Conservation (phyloP, 2,797 vertebrate species). For the Benthosema pterotum region DNA sequence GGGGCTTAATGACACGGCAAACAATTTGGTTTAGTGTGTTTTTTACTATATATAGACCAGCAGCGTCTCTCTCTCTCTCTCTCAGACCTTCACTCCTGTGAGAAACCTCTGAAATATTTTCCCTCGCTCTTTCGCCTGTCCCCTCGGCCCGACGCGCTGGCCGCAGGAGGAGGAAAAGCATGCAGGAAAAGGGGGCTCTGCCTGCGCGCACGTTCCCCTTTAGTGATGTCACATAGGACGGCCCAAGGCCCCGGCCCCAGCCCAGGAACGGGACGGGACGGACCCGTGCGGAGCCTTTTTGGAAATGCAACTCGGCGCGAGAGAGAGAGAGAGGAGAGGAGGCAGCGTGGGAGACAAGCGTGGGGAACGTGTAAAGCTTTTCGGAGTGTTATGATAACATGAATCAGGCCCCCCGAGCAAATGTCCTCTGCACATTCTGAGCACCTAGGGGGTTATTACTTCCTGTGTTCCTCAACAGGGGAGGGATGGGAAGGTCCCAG, state of each 20-base stretch:
- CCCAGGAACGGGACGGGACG: too few relatives aligned
- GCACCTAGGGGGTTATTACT: slow-evolving; percentile 78
- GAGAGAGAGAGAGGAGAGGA: slow-evolving; percentile 22
- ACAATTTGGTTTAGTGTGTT: not conserved
- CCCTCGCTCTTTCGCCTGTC: slow-evolving; percentile 33
- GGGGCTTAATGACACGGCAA: not conserved
- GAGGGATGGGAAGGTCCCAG: slow-evolving; percentile 62
- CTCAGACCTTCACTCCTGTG: slow-evolving; percentile 6
- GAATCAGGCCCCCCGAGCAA: slow-evolving; percentile 71
- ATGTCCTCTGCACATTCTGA: slow-evolving; percentile 78
- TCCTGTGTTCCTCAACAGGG: slow-evolving; percentile 68
- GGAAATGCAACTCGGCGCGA: not conserved
- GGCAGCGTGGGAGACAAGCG: slow-evolving; percentile 67
- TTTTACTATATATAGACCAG: slow-evolving; percentile 8
- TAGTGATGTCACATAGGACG: slow-evolving; percentile 68
- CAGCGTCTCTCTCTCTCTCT: too few relatives aligned
- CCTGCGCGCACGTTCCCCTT: slow-evolving; percentile 10
- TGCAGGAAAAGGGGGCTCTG: slow-evolving; percentile 7
- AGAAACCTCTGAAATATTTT: slow-evolving; percentile 20
- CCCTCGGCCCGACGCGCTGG: slow-evolving; percentile 3
- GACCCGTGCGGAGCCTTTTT: not conserved
- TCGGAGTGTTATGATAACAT: slow-evolving; percentile 78
- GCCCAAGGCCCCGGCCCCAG: not conserved
- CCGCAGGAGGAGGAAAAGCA: slow-evolving; percentile 60
- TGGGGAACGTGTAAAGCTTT: slow-evolving; percentile 74